phyloP scores from a whole-genome alignment of 2,888 invertebrate genomes.

The Trissolcus brochymenae region DNA sequence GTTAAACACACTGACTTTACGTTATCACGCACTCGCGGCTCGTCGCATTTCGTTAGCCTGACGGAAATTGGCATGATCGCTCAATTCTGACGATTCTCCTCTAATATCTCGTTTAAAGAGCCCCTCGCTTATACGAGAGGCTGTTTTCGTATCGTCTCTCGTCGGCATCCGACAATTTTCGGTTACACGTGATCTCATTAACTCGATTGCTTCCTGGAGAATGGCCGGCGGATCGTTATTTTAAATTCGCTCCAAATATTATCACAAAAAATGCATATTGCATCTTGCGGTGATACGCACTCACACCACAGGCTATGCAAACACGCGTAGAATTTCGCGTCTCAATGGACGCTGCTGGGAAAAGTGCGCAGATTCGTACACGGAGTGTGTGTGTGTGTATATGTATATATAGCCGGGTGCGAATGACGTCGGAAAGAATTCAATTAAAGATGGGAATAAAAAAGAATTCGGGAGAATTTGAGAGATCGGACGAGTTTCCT shows the following conservation, averaged over 20 bases:
- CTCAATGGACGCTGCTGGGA: background rate
- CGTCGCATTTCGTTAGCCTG: conserved; percentile 7
- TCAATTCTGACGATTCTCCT: conserved; percentile 15
- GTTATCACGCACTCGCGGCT: too few relatives aligned
- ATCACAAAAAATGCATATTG: conserved; percentile 67
- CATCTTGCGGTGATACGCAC: conserved; percentile 64
- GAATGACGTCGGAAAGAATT: conserved; percentile 31
- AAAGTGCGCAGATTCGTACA: background rate
- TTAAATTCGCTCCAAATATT: conserved; percentile 69
- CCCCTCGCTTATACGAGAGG: too few relatives aligned
- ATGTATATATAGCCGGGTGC: background rate
- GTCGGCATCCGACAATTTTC: conserved; percentile 72
- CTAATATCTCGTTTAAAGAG: too few relatives aligned
- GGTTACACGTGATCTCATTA: conserved; percentile 76
- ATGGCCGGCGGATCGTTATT: conserved; percentile 65
- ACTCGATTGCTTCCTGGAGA: conserved; percentile 64
- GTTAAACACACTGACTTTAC: too few relatives aligned
- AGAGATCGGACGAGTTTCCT: conserved; percentile 26
- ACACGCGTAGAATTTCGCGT: background rate
- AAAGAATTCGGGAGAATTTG: conserved; percentile 17
- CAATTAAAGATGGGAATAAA: conserved; percentile 31
- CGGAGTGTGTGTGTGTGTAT: background rate
- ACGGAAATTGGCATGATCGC: conserved; percentile 25
- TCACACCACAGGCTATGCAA: background rate
- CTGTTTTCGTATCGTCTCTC: too few relatives aligned